These are phyloP conservation scores for Timema cristinae DNA, from an alignment of 2,888 invertebrate species.

Conservation along the genomic window DNA sequence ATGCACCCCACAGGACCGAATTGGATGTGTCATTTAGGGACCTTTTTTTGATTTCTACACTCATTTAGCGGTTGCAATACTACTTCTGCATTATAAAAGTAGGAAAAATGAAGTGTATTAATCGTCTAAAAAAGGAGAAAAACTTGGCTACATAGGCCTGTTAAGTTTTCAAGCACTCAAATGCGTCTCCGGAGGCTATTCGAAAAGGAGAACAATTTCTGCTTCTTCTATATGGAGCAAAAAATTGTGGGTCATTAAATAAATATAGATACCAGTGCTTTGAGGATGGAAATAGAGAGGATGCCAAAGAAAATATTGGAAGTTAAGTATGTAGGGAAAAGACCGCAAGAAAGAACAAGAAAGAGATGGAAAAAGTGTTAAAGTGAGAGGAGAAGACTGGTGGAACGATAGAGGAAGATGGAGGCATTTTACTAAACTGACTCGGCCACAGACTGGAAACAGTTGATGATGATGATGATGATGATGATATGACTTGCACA, in stretches of 20 bases:
- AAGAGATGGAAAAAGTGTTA: no score
- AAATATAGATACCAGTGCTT: no score
- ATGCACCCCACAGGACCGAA: not conserved
- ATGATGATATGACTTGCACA: not conserved
- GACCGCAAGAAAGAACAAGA: no score
- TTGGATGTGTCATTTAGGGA: not conserved
- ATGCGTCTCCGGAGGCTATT: not conserved
- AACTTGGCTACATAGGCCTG: not conserved
- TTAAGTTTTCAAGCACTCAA: not conserved
- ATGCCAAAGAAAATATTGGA: no score
- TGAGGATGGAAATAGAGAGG: no score
- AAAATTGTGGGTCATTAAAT: not conserved
- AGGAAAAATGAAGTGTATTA: not conserved
- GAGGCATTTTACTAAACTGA: no score
- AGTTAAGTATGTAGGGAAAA: no score
- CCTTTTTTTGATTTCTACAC: not conserved
- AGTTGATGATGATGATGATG: no score
- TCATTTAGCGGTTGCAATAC: not conserved
- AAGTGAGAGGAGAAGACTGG: no score
- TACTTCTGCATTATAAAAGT: not conserved
- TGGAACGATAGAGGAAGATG: no score
- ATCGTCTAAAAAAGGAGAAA: not conserved
- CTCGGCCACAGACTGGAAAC: no score
- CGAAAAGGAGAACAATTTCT: not conserved
- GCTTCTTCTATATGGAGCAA: not conserved